phyloP scores from a whole-genome alignment of 37 sponge, comb jelly and placozoan species.

The Geodia barretti region DNA sequence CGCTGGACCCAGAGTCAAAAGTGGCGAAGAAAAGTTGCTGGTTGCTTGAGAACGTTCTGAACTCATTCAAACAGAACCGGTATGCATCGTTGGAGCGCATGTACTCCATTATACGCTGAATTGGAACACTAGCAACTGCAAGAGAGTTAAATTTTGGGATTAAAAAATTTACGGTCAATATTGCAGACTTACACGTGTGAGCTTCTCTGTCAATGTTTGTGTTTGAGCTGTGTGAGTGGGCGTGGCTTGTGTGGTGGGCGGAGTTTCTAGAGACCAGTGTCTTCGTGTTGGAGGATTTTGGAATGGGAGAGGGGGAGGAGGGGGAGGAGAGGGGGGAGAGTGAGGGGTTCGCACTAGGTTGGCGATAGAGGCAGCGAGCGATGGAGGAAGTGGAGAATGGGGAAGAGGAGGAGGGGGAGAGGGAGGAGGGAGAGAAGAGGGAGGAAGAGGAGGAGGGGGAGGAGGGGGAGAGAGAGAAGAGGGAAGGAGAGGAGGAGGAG shows the following conservation, averaged over 20 bases:
- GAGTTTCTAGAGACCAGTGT: no score
- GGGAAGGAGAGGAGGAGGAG: neutral
- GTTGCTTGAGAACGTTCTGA: no score
- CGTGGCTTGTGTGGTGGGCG: no score
- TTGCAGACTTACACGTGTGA: neutral
- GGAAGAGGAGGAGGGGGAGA: neutral
- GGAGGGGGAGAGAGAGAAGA: neutral
- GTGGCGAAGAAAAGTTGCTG: no score
- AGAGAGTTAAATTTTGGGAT: neutral
- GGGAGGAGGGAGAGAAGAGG: neutral
- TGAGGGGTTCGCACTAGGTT: neutral
- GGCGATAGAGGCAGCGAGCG: neutral
- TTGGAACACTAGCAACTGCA: conserved; percentile 13
- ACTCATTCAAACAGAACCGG: no score
- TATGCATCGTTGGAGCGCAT: conserved; percentile 1
- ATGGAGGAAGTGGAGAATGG: neutral
- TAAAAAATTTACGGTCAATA: no score
- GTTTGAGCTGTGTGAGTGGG: no score
- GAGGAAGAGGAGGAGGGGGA: neutral
- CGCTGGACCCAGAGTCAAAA: no score
- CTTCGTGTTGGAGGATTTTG: no score
- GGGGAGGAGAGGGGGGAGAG: neutral
- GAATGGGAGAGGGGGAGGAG: conserved; percentile 1
- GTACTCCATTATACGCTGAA: conserved; percentile 1
- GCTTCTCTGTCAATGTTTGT: neutral